Evolutionary conservation across 2,888 invertebrate genomes (phyloP).

Genomic region (Malthinus flaveolus): DNA sequence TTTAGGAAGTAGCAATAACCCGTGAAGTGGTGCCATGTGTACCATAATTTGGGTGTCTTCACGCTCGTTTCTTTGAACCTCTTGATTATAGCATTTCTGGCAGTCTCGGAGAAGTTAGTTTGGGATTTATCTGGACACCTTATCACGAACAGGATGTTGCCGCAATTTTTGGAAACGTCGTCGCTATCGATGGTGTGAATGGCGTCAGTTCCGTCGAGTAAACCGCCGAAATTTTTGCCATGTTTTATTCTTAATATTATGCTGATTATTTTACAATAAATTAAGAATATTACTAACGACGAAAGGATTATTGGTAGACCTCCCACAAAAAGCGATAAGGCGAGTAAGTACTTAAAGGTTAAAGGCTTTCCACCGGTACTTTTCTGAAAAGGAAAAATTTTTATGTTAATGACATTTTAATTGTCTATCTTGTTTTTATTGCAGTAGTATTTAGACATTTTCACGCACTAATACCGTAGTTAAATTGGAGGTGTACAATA

Average conservation of each 20-base stretch:
- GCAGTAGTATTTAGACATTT: no score
- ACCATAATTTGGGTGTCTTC: background rate
- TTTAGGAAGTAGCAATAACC: background rate
- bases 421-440: no score
- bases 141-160: background rate
- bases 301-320: background rate
- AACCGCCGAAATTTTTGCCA: background rate
- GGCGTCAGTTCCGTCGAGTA: background rate
- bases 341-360: background rate
- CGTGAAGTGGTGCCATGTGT: constrained; percentile 2
- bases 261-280: constrained; percentile 1
- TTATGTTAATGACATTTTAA: no score
- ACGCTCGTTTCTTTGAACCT: background rate
- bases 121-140: background rate
- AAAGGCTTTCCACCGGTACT: constrained; percentile 1
- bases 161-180: background rate
- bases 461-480: no score
- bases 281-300: constrained; percentile 1
- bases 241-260: constrained; percentile 1
- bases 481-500: no score
- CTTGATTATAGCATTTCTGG: background rate
- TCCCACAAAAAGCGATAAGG: background rate
- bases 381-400: background rate
- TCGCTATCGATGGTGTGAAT: background rate
- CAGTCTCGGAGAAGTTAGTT: background rate